Percentiles rank a stretch among this genome's conserved stretches.
These are phyloP conservation scores for Altica lythri DNA, from an alignment of 2,888 invertebrate genomes.

Conservation along the genomic window DNA sequence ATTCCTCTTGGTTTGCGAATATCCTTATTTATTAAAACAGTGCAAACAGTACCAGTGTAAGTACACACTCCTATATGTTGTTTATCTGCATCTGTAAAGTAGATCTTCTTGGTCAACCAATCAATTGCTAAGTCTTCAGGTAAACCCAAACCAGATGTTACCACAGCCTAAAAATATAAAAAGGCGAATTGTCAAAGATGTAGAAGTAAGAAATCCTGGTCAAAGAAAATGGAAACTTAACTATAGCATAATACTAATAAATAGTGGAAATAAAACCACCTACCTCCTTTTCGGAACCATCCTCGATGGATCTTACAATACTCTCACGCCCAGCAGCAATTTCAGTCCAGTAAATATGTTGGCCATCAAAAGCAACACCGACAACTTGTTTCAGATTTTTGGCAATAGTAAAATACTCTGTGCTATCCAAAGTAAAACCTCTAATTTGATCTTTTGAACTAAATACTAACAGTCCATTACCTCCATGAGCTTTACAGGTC, in stretches of 20 bases:
- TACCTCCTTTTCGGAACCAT: conserved; percentile 66
- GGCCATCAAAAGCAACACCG: conserved; percentile 73
- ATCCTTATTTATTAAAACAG: conserved; percentile 65
- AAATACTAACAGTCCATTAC: conserved; percentile 72
- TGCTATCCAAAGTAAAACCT: conserved; percentile 65
- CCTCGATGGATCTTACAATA: conserved; percentile 67
- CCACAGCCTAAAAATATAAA: conserved; percentile 61
- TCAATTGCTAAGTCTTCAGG: conserved; percentile 80
- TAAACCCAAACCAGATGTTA: conserved; percentile 69
- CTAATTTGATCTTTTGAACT: conserved; percentile 69
- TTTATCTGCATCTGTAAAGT: conserved; percentile 76
- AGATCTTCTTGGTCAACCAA: conserved; percentile 79
- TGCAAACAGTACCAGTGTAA: conserved; percentile 69
- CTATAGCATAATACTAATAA: background rate
- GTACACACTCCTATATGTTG: conserved; percentile 76
- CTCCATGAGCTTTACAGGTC: conserved; percentile 62
- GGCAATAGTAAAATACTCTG: conserved; percentile 59
- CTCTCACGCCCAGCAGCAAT: conserved; percentile 71
- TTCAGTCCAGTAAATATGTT: conserved; percentile 79
- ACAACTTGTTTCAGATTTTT: conserved; percentile 63
- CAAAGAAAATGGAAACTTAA: no score
- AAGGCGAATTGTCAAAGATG: no score
- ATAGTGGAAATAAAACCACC: conserved; percentile 22
- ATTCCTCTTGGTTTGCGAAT: conserved; percentile 72
- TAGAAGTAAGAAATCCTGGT: no score